Conservation (phyloP, 1,140 invertebrate species). For the Melipona quadrifasciata region DNA sequence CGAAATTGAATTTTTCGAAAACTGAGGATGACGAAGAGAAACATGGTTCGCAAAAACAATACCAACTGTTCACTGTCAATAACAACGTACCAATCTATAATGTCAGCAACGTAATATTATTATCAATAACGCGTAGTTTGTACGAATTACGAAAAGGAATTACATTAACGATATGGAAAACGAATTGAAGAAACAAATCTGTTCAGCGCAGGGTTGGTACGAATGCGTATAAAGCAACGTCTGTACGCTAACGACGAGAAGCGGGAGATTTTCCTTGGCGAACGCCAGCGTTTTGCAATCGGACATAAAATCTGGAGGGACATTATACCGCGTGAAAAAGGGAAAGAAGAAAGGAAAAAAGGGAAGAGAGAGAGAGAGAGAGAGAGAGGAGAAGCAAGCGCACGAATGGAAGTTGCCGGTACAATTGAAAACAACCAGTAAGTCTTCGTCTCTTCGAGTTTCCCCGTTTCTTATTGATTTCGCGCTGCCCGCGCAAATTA, state of each 20-base stretch:
- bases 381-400: neutral
- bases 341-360: neutral
- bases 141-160: neutral
- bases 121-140: too few relatives aligned
- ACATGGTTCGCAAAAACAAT: too few relatives aligned
- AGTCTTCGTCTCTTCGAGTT: conserved; percentile 31
- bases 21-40: too few relatives aligned
- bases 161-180: neutral
- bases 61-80: too few relatives aligned
- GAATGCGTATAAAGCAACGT: neutral
- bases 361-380: neutral
- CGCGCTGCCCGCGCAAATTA: conserved; percentile 33
- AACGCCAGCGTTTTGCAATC: neutral
- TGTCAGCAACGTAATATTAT: too few relatives aligned
- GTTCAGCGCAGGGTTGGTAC: neutral
- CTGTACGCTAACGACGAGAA: neutral
- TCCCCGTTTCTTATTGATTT: conserved; percentile 42
- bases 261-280: neutral
- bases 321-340: neutral
- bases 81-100: too few relatives aligned
- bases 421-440: conserved; percentile 37
- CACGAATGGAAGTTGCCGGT: conserved; percentile 3
- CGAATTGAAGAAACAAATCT: neutral
- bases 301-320: neutral
- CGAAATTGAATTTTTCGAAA: too few relatives aligned